Evolutionary conservation across 1,140 invertebrate genomes (phyloP), one percentile per base, ranked within the genome.

Genomic region (Penaeus vannamei): DNA sequence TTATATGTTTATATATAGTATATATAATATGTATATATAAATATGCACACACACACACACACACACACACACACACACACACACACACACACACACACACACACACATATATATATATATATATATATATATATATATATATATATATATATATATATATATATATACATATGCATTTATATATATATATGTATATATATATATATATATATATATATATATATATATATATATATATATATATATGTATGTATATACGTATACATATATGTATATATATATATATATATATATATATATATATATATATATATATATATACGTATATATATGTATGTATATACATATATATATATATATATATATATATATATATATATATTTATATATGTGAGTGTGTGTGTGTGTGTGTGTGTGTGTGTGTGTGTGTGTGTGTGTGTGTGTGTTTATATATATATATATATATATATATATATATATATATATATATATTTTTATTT

Each of bases 191-290:
- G 10, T 53, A 53, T 53, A 53, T 53, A 53, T 53, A 53, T 53
- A 3, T 53, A 53, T 7, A 53, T 12, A 8, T 53, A 14, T 53
- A 14, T 53, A 14, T 53, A 8, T 53, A 8, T 53, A 69, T 4
- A 69, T 23, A 69, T 23, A 69, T 69, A 1, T 23, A 23, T 69
- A 69, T 69, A 69, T 69, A 69, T 69, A 69, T 69, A 69, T 23
- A 69, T 17, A 83, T 83, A 60, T 83, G 60, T 83, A 83, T 83
- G 61, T 83, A 83, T 83, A 83, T 83, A 83, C 60, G 60, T 60
- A 83, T 60, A 83, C 61, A 60, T 60, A 83, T 60, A 83, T 23
- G 60, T 60, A 66, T 64, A 62, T 32, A 61, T 62, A 83, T 83
- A 77, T 32, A 61, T 53, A 62, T 62, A 61, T 60, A 83, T 12